Base-by-base conservation (phyloP, 2,113 vertebrate species). In the Scatophagus argus region DNA sequence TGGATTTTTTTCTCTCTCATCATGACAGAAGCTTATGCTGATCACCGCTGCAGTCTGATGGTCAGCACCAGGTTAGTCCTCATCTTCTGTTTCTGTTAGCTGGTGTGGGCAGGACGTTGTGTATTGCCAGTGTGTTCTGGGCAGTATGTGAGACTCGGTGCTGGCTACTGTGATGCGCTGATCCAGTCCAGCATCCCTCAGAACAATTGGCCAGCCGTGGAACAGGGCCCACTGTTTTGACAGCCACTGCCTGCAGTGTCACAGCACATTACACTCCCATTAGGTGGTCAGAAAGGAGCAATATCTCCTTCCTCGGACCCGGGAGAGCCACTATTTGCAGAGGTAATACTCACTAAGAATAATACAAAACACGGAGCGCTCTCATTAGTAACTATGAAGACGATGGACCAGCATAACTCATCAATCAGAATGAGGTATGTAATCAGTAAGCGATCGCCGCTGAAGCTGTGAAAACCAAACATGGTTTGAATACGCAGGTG, bases 171-270 rank as follows among this genome's bases (percentile, higher is more conserved):
- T 31, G 79, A 81, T 81, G 84, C 82, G 41, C 83, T 89, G 82
- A 88, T 91, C 86, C 85, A 83, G 88, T 89, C 88, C 90, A 91
- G 87, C 84, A 88, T 64, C 89, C 84, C 87, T 92, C 92, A 91
- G 89, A 91, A 92, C 89, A 90, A 91, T 93, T 86, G 86, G 81
- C 72, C 74, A 75, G 75, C 70, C 52, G 10, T 75, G 79, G 81
- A 91, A 79, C 85, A 81, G 80, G 61, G 74, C 77, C 79, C 70
- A 67, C 74, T 91, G 86, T 91, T 93, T 89, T 93, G 90, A 93
- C 91, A 91, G 88, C 67, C 72, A 62, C 85, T 91, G 90, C 87
- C 79, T 88, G 86, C 88, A 79, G 82, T 92, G 90, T 90, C 92
- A 86, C 83, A 89, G 81, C 75, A 79, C 83, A 88, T 93, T 91